A percentile compares a stretch with the other conserved stretches of the same genome.
Evolutionary conservation across 2,113 vertebrate genomes (phyloP).

Genomic region (Oryzias curvinotus): DNA sequence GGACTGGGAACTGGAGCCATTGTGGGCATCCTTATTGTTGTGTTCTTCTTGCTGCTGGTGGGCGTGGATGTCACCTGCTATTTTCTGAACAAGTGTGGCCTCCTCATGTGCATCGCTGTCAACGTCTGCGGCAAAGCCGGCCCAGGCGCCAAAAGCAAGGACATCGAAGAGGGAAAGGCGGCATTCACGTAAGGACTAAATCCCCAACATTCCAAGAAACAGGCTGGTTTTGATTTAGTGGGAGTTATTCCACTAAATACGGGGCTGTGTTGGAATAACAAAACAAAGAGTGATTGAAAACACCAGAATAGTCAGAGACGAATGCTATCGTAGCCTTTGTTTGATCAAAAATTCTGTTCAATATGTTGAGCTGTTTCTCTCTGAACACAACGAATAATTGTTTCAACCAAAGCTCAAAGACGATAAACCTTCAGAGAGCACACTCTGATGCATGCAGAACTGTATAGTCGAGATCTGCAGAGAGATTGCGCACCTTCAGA

Average conservation of each 20-base stretch:
- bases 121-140: slow-evolving; percentile 95
- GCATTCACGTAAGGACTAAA: slow-evolving; percentile 89
- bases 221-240: neutral
- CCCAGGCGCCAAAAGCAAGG: slow-evolving; percentile 91
- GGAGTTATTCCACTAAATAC: neutral
- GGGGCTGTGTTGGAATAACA: neutral
- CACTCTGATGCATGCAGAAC: neutral
- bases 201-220: too few species aligned
- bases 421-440: slow-evolving; percentile 16
- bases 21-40: slow-evolving; percentile 93
- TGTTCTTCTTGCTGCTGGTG: slow-evolving; percentile 91
- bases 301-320: neutral
- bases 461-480: neutral
- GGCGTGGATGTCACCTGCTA: slow-evolving; percentile 95
- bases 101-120: slow-evolving; percentile 97
- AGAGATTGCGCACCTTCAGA: slow-evolving; percentile 23
- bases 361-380: neutral
- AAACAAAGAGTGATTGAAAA: neutral
- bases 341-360: slow-evolving; percentile 24
- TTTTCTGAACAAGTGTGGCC: slow-evolving; percentile 98
- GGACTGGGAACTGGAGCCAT: slow-evolving; percentile 93
- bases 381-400: slow-evolving; percentile 22
- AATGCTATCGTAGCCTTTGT: neutral
- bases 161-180: slow-evolving; percentile 96
- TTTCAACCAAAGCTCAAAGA: slow-evolving; percentile 25